Base-by-base conservation (phyloP, 2,113 vertebrate species). In the Apaloderma vittatum region DNA sequence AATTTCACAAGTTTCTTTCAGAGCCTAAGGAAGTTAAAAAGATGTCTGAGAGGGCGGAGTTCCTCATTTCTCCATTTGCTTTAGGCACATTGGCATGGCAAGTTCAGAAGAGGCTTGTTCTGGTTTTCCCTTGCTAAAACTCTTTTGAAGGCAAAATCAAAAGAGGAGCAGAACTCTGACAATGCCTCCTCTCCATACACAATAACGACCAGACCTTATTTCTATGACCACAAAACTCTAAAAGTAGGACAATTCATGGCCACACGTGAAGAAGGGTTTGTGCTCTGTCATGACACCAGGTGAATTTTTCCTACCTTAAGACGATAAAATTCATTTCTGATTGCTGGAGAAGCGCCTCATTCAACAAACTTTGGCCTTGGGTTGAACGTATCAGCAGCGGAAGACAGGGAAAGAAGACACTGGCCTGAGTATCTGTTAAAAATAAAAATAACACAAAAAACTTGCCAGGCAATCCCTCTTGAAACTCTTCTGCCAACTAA, bases 381-480 rank as follows among this genome's bases (percentile, higher is more conserved):
- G 86, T 94, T 51, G 96, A 89, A 57, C 68, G 81, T 14, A 94
- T 98, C 94, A 98, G 78, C 62, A 99, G 93, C 3, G 97, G 97
- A 52, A 99, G 97, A 59, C 95, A 94, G 57, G 98, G 98, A 88
- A 99, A 98, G 59, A 98, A 85, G 21, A 89, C 97, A 88, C 96
- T 99, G 88, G 99, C 98, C 94, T 98, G 98, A 92, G 98, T 95
- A 26, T 98, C 99, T 99, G 96, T 61, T 83, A 96, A 97, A 65
- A 91, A 87, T 36, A 86, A 95, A 11, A 84, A 37, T 27, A 95
- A 63, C 45, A 65, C 22, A 55, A 85, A 85, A 52, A 46, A 37
- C 46, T 83, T 86, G 63, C 20, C 76, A 86, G 24, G 36, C 62
- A 95, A 89, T 57, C 74, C 43, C 67, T 96, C 78, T 82, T 76